phyloP scores from a whole-genome alignment of 2,888 invertebrate species.

The Troides aeacus region DNA sequence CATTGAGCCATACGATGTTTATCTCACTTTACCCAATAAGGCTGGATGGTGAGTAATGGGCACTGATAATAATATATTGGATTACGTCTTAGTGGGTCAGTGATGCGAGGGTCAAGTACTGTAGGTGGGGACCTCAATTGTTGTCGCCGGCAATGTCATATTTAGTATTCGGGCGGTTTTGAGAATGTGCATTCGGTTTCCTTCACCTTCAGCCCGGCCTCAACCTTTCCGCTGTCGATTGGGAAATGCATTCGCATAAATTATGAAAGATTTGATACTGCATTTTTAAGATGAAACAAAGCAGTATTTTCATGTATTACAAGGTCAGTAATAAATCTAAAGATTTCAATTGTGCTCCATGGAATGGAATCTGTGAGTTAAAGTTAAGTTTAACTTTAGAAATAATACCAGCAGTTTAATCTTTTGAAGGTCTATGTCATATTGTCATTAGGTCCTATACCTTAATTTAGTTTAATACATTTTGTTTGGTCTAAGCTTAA shows the following conservation, averaged over 20 bases:
- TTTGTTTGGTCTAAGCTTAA: too few relatives aligned
- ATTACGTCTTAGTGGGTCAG: slow-evolving; percentile 25
- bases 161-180: slow-evolving; percentile 8
- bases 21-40: background rate
- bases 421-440: too few relatives aligned
- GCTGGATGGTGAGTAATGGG: background rate
- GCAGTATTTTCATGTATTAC: background rate
- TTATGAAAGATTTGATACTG: background rate
- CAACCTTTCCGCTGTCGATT: slow-evolving; percentile 16
- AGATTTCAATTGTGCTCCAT: too few relatives aligned
- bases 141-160: slow-evolving; percentile 13
- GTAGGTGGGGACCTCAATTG: slow-evolving; percentile 25
- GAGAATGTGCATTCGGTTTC: slow-evolving; percentile 9
- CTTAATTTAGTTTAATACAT: too few relatives aligned
- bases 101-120: slow-evolving; percentile 20
- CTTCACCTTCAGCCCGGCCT: slow-evolving; percentile 13
- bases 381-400: too few relatives aligned
- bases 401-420: too few relatives aligned
- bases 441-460: too few relatives aligned
- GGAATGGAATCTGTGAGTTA: too few relatives aligned
- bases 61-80: slow-evolving; percentile 1
- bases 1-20: background rate
- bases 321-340: too few relatives aligned
- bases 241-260: background rate
- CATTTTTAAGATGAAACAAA: background rate